Base-by-base conservation (phyloP, 2,797 vertebrate genomes). In the Chrosomus eos region DNA sequence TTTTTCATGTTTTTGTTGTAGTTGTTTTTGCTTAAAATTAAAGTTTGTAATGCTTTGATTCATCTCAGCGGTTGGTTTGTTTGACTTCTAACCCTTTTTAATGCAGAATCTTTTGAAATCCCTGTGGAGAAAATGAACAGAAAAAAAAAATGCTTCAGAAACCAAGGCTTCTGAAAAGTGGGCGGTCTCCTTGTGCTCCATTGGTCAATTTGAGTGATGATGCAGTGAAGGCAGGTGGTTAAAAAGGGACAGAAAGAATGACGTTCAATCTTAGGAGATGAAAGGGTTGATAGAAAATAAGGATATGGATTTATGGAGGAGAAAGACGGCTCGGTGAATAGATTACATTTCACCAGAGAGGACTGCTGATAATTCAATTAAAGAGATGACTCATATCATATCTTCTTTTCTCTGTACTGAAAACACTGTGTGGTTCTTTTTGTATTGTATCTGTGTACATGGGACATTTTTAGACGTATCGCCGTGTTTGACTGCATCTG, bases 381-480 rank as follows among this genome's bases (percentile, higher is more conserved):
- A 88, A 84, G 38, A 85, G 82, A 87, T 94, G 93, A 94, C 87
- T 94, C 93, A 93, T 89, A 85, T 89, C 87, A 86, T 87, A 87
- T 40, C 13, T n/a, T n/a, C 55, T 82, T 79, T 53, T 80, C 40
- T 76, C 33, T 76, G 45, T 68, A 31, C 81, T 81, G 64, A 83
- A 64, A 72, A 45, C 26, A 14, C 36, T 60, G 60, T 64, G 74
- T 62, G 64, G 43, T 51, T 76, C 36, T 71, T 16, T 58, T 58
- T 21, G 45, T 67, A 81, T 68, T 71, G 74, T 81, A 55, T 80
- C 62, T 80, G 64, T 23, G 64, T 40, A 2, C 51, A 43, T 26
- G 70, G 58, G 82, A 70, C n/a, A 45, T 31, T 33, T 45, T 62
- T 60, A 33, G 28, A 60, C 4, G 3, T 26, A 53, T 53, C 31